Base-by-base conservation (phyloP, 2,888 invertebrate genomes). In the Agriopis aurantiaria region DNA sequence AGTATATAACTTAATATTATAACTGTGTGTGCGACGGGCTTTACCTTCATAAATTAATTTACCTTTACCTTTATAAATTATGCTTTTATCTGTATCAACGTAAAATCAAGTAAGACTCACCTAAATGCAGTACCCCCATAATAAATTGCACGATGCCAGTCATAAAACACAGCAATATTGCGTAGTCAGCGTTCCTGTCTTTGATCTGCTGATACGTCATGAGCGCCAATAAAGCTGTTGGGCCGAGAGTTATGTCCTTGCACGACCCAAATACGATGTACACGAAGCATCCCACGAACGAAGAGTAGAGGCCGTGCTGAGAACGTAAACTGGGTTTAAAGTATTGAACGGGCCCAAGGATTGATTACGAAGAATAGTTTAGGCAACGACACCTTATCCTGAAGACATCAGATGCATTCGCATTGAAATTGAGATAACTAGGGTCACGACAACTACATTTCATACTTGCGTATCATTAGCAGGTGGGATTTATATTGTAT, bases 221-320 rank as follows among this genome's bases (percentile, higher is more conserved):
- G 46, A 99, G 95, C 0, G 98, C 97, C 96, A 99, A 96, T 67
- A 98, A 95, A n/a, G 99, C 99, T 0, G 99, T 99, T 3, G 99
- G 99, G 8, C 99, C 98, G 71, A 98, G 96, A 8, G 97, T 97
- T 68, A 97, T 97, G 85, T 97, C 97, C 78, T 97, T 97, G 85
- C 97, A 97, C 60, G 98, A 98, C 41, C 99, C 99, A 79, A 99
- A 96, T 70, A 99, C 88, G 61, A 97, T 96, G 92, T 99, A 99
- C 51, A 99, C 96, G 88, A 99, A 97, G 83, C 98, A 98, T 1
- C 99, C 98, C 91, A 98, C 96, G 90, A 99, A 99, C 0, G 99
- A 97, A 0, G 99, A 98, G 92, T 99, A 99, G 61, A 99, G 95
- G 4, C 99, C 99, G 92, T 98, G 98, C 98, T 99, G 95, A 6